Evolutionary conservation across 2,797 vertebrate genomes (phyloP).

Genomic region (Hippocampus kuda): DNA sequence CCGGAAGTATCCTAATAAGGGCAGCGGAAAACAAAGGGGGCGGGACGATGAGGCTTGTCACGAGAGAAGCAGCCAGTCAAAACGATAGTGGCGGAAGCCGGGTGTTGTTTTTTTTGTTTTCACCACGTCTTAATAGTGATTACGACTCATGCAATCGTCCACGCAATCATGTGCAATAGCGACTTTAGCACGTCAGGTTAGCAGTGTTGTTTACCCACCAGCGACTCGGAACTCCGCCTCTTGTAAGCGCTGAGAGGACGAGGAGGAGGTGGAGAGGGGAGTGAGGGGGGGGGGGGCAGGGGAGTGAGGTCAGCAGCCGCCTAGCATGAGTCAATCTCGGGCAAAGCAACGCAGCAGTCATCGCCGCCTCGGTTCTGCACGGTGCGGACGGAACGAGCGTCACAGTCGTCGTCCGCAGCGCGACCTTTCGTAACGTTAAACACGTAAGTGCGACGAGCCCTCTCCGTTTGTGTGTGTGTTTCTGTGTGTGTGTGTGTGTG

Average conservation of each 20-base stretch:
- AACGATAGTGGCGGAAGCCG: slow-evolving; percentile 3
- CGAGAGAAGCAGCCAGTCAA: slow-evolving; percentile 55
- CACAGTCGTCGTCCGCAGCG: slow-evolving; percentile 8
- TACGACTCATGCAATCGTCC: slow-evolving; percentile 38
- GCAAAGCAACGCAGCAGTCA: slow-evolving; percentile 66
- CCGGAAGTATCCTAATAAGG: slow-evolving; percentile 64
- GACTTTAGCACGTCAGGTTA: slow-evolving; percentile 24
- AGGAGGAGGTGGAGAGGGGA: too few relatives aligned
- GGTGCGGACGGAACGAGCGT: slow-evolving; percentile 29
- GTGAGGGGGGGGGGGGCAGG: slow-evolving; percentile 36
- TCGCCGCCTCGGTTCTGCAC: slow-evolving; percentile 19
- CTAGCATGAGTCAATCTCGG: slow-evolving; percentile 68
- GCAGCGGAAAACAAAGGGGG: slow-evolving; percentile 58
- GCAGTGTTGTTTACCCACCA: slow-evolving; percentile 25
- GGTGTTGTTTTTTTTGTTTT: slow-evolving; percentile 3
- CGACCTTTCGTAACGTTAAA: slow-evolving; percentile 23
- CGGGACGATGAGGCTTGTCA: slow-evolving; percentile 57
- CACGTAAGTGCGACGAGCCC: slow-evolving; percentile 48
- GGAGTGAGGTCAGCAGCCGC: slow-evolving; percentile 69
- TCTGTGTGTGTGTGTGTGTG: slow-evolving; percentile 8
- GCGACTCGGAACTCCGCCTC: slow-evolving; percentile 28
- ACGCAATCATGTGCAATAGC: slow-evolving; percentile 56
- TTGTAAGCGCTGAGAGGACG: neutral
- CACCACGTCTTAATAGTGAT: too few relatives aligned
- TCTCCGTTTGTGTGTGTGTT: slow-evolving; percentile 6